Percentiles rank a stretch among this genome's conserved stretches.
Evolutionary conservation across 2,113 vertebrate species (phyloP).

Genomic region (Columba janthina): DNA sequence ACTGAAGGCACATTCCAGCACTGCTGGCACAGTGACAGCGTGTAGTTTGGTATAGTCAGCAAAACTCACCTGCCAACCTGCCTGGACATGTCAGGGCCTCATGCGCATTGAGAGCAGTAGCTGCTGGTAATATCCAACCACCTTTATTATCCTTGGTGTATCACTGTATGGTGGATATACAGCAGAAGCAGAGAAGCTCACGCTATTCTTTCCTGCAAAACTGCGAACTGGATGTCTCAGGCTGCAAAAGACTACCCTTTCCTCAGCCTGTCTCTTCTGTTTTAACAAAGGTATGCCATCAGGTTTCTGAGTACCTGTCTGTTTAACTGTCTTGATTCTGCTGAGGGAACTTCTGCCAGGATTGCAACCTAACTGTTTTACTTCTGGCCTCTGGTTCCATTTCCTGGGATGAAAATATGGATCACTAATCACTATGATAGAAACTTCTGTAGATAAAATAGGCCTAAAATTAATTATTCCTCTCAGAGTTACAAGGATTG

Average conservation of each 20-base stretch:
- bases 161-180: rapidly evolving
- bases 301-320: not conserved
- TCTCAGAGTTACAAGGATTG: not conserved
- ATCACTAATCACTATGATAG: not conserved
- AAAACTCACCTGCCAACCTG: not conserved
- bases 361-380: not conserved
- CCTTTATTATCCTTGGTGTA: not conserved
- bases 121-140: rapidly evolving
- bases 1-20: not conserved
- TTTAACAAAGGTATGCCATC: not conserved
- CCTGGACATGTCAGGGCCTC: not conserved
- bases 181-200: not conserved
- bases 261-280: not conserved
- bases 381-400: not conserved
- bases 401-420: not conserved
- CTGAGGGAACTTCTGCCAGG: not conserved
- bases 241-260: not conserved
- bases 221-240: not conserved
- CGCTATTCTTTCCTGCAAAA: not conserved
- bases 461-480: not conserved
- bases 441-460: not conserved
- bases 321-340: not conserved
- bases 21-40: rapidly evolving
- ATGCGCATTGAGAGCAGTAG: not conserved
- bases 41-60: not conserved